Evolutionary conservation across 2,797 vertebrate genomes (phyloP).

Genomic region (Enteromius unitaeniatus): DNA sequence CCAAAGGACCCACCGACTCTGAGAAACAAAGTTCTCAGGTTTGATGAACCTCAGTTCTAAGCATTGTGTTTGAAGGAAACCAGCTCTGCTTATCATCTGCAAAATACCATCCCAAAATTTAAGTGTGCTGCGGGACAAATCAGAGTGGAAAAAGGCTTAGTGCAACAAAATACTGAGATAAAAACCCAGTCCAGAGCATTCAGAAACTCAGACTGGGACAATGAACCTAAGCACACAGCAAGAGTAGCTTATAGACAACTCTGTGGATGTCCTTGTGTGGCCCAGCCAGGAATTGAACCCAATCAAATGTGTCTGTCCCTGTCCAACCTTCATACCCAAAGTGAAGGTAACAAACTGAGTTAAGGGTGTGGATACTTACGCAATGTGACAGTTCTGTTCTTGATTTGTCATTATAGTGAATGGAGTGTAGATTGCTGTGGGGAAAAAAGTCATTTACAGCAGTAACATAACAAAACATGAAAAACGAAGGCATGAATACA

Average conservation of each 20-base stretch:
- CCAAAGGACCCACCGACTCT: background rate
- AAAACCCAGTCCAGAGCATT: background rate
- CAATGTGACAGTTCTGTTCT: no score
- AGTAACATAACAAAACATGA: no score
- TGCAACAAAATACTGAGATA: background rate
- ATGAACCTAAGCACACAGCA: background rate
- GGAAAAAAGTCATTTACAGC: background rate
- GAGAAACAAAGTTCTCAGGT: background rate
- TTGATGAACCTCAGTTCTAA: background rate
- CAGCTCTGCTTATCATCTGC: background rate
- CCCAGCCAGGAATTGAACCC: background rate
- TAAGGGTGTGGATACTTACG: no score
- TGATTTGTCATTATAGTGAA: background rate
- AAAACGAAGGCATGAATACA: no score
- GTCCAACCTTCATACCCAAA: background rate
- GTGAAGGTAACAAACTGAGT: no score
- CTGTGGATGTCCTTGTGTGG: no score
- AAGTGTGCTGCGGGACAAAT: background rate
- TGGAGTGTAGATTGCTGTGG: background rate
- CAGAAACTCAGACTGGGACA: background rate
- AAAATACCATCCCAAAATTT: background rate
- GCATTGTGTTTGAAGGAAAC: background rate
- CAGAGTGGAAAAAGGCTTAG: background rate
- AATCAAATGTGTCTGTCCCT: background rate
- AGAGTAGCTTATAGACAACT: no score